phyloP scores from a whole-genome alignment of 2,888 invertebrate genomes.

The Sisyra terminalis region DNA sequence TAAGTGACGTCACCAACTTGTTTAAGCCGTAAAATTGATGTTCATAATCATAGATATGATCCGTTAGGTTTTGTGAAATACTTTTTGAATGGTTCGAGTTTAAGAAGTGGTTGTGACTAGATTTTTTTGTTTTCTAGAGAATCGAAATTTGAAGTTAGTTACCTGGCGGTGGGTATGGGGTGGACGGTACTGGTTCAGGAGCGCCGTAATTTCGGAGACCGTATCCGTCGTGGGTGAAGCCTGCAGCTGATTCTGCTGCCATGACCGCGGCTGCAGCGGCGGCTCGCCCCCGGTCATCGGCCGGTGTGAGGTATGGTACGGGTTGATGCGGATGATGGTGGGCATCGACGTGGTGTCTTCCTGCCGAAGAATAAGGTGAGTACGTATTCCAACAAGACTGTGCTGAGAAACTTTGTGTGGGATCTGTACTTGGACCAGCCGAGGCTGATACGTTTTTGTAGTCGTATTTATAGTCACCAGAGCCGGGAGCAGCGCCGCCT shows the following conservation, averaged over 20 bases:
- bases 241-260: constrained; percentile 39
- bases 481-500: constrained; percentile 28
- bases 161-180: constrained; percentile 68
- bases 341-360: constrained; percentile 40
- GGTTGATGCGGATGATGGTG: constrained; percentile 44
- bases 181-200: constrained; percentile 54
- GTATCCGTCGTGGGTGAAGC: constrained; percentile 60
- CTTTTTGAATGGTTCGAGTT: not conserved
- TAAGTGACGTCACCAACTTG: too few relatives aligned
- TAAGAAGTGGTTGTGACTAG: not conserved
- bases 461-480: constrained; percentile 39
- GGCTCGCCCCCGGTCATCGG: constrained; percentile 51
- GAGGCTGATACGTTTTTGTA: constrained; percentile 32
- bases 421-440: constrained; percentile 29
- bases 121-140: not conserved
- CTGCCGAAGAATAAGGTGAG: constrained; percentile 36
- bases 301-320: constrained; percentile 49
- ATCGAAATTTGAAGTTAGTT: constrained; percentile 25
- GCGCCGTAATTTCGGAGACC: constrained; percentile 56
- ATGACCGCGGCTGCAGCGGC: constrained; percentile 34
- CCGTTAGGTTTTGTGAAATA: not conserved
- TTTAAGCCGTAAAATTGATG: not conserved
- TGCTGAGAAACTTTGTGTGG: constrained; percentile 46
- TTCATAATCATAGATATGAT: not conserved
- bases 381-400: constrained; percentile 59